Percentiles rank a stretch among this genome's conserved stretches.
Conservation (phyloP, 2,113 vertebrate genomes). For the Amazona guildingii region DNA sequence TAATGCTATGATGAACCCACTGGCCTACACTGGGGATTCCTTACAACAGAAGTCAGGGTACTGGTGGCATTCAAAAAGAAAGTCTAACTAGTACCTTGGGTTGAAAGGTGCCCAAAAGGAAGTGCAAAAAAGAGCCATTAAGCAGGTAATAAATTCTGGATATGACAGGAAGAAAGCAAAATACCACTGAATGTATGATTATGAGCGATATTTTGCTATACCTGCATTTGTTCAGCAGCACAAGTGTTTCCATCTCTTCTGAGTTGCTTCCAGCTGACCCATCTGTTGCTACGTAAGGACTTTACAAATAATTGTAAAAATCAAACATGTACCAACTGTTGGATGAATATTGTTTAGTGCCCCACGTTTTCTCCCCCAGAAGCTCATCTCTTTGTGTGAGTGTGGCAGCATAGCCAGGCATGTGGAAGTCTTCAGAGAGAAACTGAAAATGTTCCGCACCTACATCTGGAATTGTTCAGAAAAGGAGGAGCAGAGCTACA, state of each 20-base stretch:
- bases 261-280: not conserved
- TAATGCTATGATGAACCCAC: not conserved
- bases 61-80: not conserved
- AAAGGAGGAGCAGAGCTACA: slow-evolving; percentile 36
- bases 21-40: not conserved
- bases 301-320: not conserved
- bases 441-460: not conserved
- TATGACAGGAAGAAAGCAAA: not conserved
- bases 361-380: not conserved
- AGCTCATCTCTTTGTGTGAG: not conserved
- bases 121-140: not conserved
- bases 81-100: not conserved
- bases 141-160: not conserved
- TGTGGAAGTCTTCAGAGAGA: not conserved
- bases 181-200: not conserved
- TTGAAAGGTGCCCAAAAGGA: not conserved
- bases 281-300: not conserved
- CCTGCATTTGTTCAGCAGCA: not conserved
- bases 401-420: not conserved
- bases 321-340: not conserved
- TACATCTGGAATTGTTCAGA: slow-evolving; percentile 58
- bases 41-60: not conserved
- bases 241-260: not conserved
- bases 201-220: not conserved
- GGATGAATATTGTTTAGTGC: not conserved